Conservation (phyloP, 2,888 invertebrate species). For the Drosophila leonis region DNA sequence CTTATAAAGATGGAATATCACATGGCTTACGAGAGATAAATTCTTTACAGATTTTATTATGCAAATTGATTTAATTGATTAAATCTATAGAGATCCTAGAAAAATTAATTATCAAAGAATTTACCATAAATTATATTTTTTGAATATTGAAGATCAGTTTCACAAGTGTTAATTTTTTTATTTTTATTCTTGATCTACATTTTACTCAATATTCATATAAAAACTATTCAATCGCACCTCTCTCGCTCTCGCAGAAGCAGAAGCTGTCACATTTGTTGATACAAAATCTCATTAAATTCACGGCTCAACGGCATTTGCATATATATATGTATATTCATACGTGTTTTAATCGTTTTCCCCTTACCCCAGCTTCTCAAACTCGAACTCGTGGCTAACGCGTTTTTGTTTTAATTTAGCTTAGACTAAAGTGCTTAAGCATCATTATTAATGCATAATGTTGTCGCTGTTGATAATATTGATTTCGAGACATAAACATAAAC, state of each 20-base stretch:
- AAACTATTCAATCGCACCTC: conserved; percentile 50
- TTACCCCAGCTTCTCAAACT: not conserved
- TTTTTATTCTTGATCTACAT: not conserved
- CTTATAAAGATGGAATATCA: not conserved
- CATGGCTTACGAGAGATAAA: not conserved
- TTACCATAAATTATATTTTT: not conserved
- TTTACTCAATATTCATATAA: not conserved
- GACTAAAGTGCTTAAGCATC: conserved; percentile 56
- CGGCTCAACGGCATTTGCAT: conserved; percentile 58
- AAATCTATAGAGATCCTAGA: no score
- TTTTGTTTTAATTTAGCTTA: conserved; percentile 16
- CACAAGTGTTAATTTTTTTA: not conserved
- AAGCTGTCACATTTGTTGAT: conserved; percentile 53
- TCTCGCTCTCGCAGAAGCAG: conserved; percentile 42
- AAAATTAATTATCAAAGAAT: no score
- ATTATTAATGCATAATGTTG: conserved; percentile 66
- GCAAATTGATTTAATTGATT: no score
- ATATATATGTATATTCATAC: conserved; percentile 18
- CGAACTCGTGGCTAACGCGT: conserved; percentile 22
- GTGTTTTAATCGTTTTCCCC: conserved; percentile 52
- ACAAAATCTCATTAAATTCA: conserved; percentile 61
- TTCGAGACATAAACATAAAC: conserved; percentile 68
- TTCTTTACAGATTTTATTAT: no score
- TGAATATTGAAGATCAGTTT: not conserved
- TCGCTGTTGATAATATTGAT: conserved; percentile 66